Evolutionary conservation across 2,113 vertebrate species (phyloP).

Genomic region (Vidua chalybeata): DNA sequence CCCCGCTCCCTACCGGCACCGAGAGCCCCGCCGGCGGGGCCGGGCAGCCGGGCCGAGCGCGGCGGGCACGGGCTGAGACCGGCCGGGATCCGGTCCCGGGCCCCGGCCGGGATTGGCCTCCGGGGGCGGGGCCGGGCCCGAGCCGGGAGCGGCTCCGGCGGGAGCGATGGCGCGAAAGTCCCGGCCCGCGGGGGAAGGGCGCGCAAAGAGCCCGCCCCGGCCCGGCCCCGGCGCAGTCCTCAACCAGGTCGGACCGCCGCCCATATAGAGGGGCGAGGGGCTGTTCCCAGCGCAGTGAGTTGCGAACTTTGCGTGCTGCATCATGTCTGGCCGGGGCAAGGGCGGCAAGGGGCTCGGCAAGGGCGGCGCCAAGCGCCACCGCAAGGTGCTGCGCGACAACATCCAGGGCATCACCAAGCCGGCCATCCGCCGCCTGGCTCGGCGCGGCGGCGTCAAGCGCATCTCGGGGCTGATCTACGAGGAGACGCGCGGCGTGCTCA

Average conservation of each 20-base stretch:
- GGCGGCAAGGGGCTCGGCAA: background rate
- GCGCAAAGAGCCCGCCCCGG: too few species aligned
- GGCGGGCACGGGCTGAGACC: too few species aligned
- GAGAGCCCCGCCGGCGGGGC: background rate
- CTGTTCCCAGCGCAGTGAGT: too few species aligned
- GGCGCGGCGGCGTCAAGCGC: conserved; percentile 72
- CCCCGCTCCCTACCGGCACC: background rate
- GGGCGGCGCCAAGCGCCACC: conserved; percentile 57
- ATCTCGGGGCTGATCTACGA: conserved; percentile 80
- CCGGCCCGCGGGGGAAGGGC: background rate
- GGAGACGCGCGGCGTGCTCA: conserved; percentile 47
- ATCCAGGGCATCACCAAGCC: conserved; percentile 80
- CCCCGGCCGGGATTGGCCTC: too few species aligned
- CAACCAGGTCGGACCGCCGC: too few species aligned
- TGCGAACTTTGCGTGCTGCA: too few species aligned
- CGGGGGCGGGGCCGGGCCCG: too few species aligned
- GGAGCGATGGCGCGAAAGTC: background rate
- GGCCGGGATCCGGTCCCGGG: too few species aligned
- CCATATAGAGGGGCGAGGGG: too few species aligned
- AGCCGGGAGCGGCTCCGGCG: too few species aligned
- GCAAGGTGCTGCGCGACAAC: conserved; percentile 74
- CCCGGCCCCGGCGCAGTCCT: too few species aligned
- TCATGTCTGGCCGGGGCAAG: background rate
- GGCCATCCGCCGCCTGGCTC: conserved; percentile 55
- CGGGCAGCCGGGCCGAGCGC: too few species aligned